Conservation (phyloP, 2,113 vertebrate species). For the Elephas maximus region DNA sequence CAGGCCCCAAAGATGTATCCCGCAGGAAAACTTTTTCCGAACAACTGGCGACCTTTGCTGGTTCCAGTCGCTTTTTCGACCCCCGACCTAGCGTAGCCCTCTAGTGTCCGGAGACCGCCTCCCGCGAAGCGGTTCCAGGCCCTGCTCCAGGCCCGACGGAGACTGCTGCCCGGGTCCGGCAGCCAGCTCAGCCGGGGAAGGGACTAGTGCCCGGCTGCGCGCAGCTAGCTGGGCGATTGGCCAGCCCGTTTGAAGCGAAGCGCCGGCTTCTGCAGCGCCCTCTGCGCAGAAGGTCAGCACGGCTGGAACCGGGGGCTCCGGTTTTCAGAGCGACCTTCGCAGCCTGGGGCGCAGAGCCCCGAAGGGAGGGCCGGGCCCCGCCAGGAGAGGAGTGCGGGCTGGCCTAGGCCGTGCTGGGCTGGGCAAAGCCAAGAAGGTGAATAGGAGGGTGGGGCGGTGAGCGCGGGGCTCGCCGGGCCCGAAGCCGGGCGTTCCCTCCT, state of each 20-base stretch:
- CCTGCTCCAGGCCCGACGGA: not conserved
- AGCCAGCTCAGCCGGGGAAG: rapidly evolving
- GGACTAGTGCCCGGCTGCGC: not conserved
- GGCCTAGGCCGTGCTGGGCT: not conserved
- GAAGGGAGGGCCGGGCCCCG: not conserved
- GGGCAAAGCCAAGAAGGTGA: not conserved
- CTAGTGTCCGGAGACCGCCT: rapidly evolving
- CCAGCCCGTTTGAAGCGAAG: slow-evolving; percentile 73
- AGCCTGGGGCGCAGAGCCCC: not conserved
- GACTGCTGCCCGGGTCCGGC: not conserved
- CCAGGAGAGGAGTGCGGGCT: not conserved
- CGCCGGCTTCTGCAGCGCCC: not conserved
- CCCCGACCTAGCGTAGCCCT: not conserved
- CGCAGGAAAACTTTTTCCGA: not conserved
- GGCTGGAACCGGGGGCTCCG: not conserved
- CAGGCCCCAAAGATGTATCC: rapidly evolving
- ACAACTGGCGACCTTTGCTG: not conserved
- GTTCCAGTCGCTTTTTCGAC: not conserved
- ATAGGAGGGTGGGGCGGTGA: rapidly evolving
- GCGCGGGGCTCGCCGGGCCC: not conserved
- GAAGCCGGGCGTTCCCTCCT: not conserved
- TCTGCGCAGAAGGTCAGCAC: not conserved
- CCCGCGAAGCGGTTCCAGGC: not conserved
- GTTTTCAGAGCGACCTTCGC: not conserved
- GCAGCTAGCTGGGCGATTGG: rapidly evolving